These are phyloP conservation scores for Plestiodon gilberti DNA, from an alignment of 2,113 vertebrate species.

Conservation along the genomic window DNA sequence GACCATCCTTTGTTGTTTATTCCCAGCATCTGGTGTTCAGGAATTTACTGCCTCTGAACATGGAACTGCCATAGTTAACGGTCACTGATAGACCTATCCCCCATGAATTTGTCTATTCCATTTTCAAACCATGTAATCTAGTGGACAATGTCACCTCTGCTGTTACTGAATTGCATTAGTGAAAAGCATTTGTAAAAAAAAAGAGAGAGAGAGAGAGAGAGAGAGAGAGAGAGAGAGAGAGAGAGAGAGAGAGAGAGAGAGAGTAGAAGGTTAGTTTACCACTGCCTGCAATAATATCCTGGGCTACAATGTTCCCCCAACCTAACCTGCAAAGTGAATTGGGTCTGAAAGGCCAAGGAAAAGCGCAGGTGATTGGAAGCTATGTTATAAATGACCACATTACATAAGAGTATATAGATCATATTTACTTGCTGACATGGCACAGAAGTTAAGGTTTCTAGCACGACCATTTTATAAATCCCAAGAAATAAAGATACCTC, in stretches of 20 bases:
- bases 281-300: background rate
- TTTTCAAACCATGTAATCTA: background rate
- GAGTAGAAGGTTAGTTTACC: background rate
- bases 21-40: background rate
- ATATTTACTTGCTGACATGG: too few species aligned
- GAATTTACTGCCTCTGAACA: background rate
- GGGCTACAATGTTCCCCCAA: background rate
- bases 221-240: too few species aligned
- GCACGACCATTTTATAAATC: background rate
- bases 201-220: too few species aligned
- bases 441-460: background rate
- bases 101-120: too few species aligned
- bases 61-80: background rate
- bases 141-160: too few species aligned
- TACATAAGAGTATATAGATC: too few species aligned
- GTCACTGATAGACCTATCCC: too few species aligned
- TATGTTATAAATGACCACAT: too few species aligned
- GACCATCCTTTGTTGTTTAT: background rate
- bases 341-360: background rate
- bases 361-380: background rate
- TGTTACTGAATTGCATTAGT: too few species aligned
- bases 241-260: too few species aligned
- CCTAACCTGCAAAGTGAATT: background rate
- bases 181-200: too few species aligned
- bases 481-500: background rate